A percentile compares a stretch with the other conserved stretches of the same genome.
These are phyloP conservation scores for Acanthochromis polyacanthus DNA, from an alignment of 2,113 vertebrate species.

Conservation along the genomic window DNA sequence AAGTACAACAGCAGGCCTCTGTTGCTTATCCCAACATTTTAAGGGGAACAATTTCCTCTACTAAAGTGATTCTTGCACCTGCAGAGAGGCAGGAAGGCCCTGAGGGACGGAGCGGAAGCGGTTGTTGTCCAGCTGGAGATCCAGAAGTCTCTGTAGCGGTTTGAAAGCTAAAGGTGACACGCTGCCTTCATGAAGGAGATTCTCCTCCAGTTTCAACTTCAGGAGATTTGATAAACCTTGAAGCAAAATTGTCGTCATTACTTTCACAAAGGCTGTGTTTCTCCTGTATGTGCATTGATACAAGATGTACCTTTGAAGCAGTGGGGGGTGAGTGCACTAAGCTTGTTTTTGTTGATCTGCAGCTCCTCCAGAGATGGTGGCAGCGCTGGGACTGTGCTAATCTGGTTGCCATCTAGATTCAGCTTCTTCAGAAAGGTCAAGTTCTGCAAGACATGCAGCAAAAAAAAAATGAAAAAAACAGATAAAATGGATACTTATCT, in stretches of 20 bases:
- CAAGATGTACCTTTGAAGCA: slow-evolving; percentile 80
- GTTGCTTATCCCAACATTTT: neutral
- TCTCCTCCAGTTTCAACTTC: slow-evolving; percentile 83
- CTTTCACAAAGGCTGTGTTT: neutral
- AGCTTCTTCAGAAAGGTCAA: slow-evolving; percentile 80
- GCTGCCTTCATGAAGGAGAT: slow-evolving; percentile 77
- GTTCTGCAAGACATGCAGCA: slow-evolving; percentile 55
- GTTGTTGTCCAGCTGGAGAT: slow-evolving; percentile 83
- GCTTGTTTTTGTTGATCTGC: slow-evolving; percentile 83
- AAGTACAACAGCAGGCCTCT: neutral
- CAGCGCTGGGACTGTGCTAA: slow-evolving; percentile 80
- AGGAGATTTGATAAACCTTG: slow-evolving; percentile 84
- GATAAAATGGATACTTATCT: slow-evolving; percentile 34
- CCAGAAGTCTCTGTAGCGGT: slow-evolving; percentile 78
- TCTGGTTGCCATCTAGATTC: slow-evolving; percentile 83
- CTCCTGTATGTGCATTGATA: neutral
- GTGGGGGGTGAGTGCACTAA: slow-evolving; percentile 71
- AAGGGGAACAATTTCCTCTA: neutral
- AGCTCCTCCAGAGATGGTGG: slow-evolving; percentile 85
- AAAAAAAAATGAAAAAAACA: slow-evolving; percentile 30
- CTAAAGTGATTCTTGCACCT: slow-evolving; percentile 70
- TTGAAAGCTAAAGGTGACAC: slow-evolving; percentile 80
- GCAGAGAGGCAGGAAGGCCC: slow-evolving; percentile 83
- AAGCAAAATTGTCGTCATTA: neutral
- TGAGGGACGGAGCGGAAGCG: slow-evolving; percentile 78